Conservation (phyloP, 2,113 vertebrate genomes). For the Platanista minor region DNA sequence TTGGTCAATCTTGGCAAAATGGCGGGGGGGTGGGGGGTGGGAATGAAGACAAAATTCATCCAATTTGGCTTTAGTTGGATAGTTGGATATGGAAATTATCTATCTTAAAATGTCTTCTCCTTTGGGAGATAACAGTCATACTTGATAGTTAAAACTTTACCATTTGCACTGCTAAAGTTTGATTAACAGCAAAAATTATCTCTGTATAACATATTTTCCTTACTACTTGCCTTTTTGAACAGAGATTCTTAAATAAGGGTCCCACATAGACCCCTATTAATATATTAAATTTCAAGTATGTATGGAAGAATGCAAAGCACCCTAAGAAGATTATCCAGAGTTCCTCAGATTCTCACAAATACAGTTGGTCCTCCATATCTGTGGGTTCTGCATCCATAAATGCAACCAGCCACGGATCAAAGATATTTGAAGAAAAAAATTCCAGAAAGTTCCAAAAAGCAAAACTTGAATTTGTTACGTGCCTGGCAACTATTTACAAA, state of each 20-base stretch:
- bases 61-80: not conserved
- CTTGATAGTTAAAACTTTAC: not conserved
- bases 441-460: not conserved
- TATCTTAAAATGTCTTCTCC: not conserved
- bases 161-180: not conserved
- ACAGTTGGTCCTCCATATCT: not conserved
- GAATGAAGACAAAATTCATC: not conserved
- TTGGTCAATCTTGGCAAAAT: not conserved
- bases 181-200: not conserved
- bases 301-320: not conserved
- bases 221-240: not conserved
- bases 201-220: not conserved
- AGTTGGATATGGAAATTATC: not conserved
- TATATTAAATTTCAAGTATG: not conserved
- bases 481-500: not conserved
- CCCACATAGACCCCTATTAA: not conserved
- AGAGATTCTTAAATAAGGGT: not conserved
- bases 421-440: not conserved
- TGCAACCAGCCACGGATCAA: not conserved
- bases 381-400: not conserved
- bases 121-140: not conserved
- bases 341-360: not conserved
- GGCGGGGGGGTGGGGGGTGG: fast-evolving
- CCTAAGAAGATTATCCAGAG: not conserved
- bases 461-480: not conserved